A percentile compares a stretch with the other conserved stretches of the same genome.
Evolutionary conservation across 2,888 invertebrate species (phyloP).

Genomic region (Trachelus stipa): DNA sequence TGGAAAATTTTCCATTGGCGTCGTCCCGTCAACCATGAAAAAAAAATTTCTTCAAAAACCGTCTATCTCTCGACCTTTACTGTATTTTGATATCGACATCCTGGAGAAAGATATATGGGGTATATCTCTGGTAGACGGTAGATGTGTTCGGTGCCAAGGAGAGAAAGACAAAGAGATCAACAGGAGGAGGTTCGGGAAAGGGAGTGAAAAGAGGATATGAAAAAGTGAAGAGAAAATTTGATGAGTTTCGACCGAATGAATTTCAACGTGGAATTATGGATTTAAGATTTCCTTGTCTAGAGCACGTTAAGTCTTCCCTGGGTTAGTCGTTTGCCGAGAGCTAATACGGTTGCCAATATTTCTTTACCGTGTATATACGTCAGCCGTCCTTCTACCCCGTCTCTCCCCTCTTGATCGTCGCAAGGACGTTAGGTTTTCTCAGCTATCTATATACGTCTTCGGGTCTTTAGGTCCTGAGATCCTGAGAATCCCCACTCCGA

Average conservation of each 20-base stretch:
- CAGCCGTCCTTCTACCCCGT: neutral
- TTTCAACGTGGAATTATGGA: neutral
- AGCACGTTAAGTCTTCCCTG: constrained; percentile 1
- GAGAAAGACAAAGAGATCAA: constrained; percentile 13
- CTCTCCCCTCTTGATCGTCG: neutral
- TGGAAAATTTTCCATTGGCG: neutral
- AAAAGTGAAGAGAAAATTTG: constrained; percentile 11
- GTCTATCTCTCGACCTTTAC: neutral
- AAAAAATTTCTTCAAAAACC: neutral
- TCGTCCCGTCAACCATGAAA: neutral
- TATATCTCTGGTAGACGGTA: neutral
- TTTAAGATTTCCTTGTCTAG: neutral
- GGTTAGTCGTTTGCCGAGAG: constrained; percentile 36
- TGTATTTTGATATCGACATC: neutral
- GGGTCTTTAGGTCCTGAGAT: neutral
- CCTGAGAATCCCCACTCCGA: neutral
- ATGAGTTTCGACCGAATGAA: neutral
- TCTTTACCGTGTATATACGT: constrained; percentile 29
- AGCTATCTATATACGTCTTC: neutral
- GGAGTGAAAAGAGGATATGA: constrained; percentile 12
- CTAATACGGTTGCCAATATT: constrained; percentile 52
- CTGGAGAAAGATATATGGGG: neutral
- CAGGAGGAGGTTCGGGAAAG: neutral
- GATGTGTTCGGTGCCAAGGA: neutral
- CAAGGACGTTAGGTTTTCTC: neutral